These are phyloP conservation scores for Leptinotarsa haldemani DNA, from an alignment of 2,888 invertebrate species.

Conservation along the genomic window DNA sequence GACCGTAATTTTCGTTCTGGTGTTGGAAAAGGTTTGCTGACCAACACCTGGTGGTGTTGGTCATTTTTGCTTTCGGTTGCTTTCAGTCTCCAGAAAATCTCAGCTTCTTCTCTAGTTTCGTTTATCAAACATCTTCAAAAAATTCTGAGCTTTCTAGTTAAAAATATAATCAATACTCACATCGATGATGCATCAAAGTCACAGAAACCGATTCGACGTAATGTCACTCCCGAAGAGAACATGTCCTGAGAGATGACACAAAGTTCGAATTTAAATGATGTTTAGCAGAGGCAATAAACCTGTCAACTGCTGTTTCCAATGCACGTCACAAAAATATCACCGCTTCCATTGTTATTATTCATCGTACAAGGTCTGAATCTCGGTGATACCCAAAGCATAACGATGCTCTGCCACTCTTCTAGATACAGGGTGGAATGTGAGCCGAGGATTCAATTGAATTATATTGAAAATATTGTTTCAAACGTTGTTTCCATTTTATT, in stretches of 20 bases:
- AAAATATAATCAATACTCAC: slow-evolving; percentile 38
- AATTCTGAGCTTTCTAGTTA: slow-evolving; percentile 21
- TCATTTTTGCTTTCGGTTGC: too few relatives aligned
- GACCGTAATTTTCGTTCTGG: too few relatives aligned
- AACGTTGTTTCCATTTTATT: too few relatives aligned
- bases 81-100: too few relatives aligned
- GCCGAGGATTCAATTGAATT: too few relatives aligned
- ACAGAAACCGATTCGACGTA: slow-evolving; percentile 47
- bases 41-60: too few relatives aligned
- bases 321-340: slow-evolving; percentile 62
- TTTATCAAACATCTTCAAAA: background rate
- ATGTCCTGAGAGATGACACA: slow-evolving; percentile 59
- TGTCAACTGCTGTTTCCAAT: slow-evolving; percentile 58
- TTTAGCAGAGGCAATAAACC: slow-evolving; percentile 62
- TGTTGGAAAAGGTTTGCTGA: too few relatives aligned
- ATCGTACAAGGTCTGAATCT: slow-evolving; percentile 48
- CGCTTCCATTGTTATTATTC: slow-evolving; percentile 59
- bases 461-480: background rate
- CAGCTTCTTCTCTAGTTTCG: too few relatives aligned
- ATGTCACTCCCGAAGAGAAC: slow-evolving; percentile 52
- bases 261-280: slow-evolving; percentile 64
- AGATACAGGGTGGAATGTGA: background rate
- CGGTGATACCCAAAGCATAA: background rate
- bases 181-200: slow-evolving; percentile 38
- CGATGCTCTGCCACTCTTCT: background rate